These are phyloP conservation scores for Rhamphomyia laevipes DNA, from an alignment of 2,888 invertebrate species.

Conservation along the genomic window DNA sequence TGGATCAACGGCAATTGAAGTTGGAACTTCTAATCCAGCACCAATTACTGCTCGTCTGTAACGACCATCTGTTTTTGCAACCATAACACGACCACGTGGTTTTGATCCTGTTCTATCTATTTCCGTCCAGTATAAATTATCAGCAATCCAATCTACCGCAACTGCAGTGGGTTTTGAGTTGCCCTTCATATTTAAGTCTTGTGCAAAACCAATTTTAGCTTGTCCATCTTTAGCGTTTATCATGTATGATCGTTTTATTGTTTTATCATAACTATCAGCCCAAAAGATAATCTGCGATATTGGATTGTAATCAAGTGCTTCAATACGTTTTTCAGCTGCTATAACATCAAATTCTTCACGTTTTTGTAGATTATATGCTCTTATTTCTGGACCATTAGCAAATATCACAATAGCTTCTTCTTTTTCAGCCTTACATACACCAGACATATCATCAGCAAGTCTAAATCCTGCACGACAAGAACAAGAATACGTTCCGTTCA, in stretches of 20 bases:
- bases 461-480: constrained; percentile 74
- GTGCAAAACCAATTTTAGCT: constrained; percentile 71
- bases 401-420: constrained; percentile 58
- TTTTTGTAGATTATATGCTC: constrained; percentile 54
- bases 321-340: constrained; percentile 74
- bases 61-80: constrained; percentile 78
- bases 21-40: constrained; percentile 72
- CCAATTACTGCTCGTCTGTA: constrained; percentile 71
- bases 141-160: constrained; percentile 88
- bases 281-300: constrained; percentile 80
- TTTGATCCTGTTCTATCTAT: constrained; percentile 61
- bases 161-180: constrained; percentile 77
- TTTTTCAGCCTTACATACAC: constrained; percentile 65
- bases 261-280: constrained; percentile 85
- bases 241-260: constrained; percentile 85
- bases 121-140: constrained; percentile 92
- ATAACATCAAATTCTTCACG: constrained; percentile 66
- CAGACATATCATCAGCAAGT: constrained; percentile 61
- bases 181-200: constrained; percentile 75
- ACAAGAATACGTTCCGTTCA: constrained; percentile 83
- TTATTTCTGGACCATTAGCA: constrained; percentile 78
- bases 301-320: constrained; percentile 84
- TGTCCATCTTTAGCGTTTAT: constrained; percentile 64
- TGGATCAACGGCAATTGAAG: constrained; percentile 80
- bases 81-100: constrained; percentile 71